phyloP scores from a whole-genome alignment of 2,888 invertebrate species.

The Cataglyphis cursor region DNA sequence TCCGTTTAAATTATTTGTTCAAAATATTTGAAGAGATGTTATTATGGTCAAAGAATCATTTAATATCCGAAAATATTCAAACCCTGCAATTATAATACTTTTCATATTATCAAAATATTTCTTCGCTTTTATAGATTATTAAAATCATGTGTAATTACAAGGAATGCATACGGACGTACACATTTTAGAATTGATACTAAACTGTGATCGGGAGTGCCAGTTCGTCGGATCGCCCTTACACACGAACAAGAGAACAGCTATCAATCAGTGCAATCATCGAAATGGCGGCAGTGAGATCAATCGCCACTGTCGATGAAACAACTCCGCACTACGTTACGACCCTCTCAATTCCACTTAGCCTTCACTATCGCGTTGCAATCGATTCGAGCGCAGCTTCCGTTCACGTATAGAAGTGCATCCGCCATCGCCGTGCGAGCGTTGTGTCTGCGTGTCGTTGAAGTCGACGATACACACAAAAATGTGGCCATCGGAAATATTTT shows the following conservation, averaged over 20 bases:
- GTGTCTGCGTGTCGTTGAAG: constrained; percentile 30
- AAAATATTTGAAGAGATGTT: neutral
- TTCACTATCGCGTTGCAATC: constrained; percentile 60
- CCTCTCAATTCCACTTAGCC: constrained; percentile 71
- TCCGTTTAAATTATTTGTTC: neutral
- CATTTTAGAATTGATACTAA: constrained; percentile 8
- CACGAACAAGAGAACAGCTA: constrained; percentile 51
- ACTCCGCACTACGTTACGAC: constrained; percentile 58
- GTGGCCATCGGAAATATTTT: neutral
- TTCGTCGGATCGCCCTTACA: constrained; percentile 59
- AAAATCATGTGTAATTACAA: neutral
- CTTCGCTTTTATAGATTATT: neutral
- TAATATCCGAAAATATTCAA: neutral
- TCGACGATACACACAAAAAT: neutral
- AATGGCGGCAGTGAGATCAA: constrained; percentile 67
- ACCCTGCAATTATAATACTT: neutral
- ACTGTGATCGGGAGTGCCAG: constrained; percentile 54
- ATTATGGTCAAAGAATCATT: neutral
- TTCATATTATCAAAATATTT: neutral
- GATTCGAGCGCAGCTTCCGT: constrained; percentile 50
- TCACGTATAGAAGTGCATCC: constrained; percentile 43
- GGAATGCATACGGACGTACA: neutral
- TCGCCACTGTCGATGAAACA: constrained; percentile 57
- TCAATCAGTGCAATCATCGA: constrained; percentile 72
- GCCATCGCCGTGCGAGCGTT: neutral